Evolutionary conservation across 2,797 vertebrate genomes (phyloP), one percentile per base, ranked within the genome.

Genomic region (Enteromius thamalakanensis): DNA sequence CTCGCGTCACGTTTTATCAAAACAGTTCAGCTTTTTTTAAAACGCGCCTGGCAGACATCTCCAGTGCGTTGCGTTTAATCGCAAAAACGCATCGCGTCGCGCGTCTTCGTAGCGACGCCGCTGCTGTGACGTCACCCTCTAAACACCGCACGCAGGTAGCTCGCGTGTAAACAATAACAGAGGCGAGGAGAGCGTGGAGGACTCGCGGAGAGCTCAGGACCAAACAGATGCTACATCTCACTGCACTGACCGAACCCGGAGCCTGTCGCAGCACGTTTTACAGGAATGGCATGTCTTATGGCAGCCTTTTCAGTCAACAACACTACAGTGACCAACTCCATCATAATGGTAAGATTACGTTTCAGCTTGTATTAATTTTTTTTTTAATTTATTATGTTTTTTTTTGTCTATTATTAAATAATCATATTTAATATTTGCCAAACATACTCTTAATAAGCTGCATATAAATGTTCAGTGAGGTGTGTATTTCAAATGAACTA

Each of bases 261-360:
- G 76, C 37, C 11, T n/a, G 58, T 53, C 45, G 77, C 74, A 34
- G n/a, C 79, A 53, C 75, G 5, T 23, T 65, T 51, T 49, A 42
- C 12, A 85, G 91, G 86, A 88, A 95, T 95, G 94, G 91, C 93
- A 89, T 94, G 93, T 92, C 89, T 94, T 75, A 92, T 93, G 93
- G 91, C 94, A 42, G 93, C 92, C 80, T 94, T 92, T 89, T 94
- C 93, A n/a, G 86, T 93, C 67, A 94, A 93, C 88, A 94, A 92
- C 81, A 91, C 92, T 21, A 65, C 90, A 45, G 87, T 93, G 79
- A 93, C 94, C 86, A 95, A 95, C 92, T 92, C 93, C 87, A 92
- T 95, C 91, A 93, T 95, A 84, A 93, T 95, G 94, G 94, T 95
- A 91, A 94, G 94, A 90, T 1, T n/a, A 53, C 5, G 32, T 34